Evolutionary conservation across 1,140 invertebrate species (phyloP).

Genomic region (Musca vetustissima): DNA sequence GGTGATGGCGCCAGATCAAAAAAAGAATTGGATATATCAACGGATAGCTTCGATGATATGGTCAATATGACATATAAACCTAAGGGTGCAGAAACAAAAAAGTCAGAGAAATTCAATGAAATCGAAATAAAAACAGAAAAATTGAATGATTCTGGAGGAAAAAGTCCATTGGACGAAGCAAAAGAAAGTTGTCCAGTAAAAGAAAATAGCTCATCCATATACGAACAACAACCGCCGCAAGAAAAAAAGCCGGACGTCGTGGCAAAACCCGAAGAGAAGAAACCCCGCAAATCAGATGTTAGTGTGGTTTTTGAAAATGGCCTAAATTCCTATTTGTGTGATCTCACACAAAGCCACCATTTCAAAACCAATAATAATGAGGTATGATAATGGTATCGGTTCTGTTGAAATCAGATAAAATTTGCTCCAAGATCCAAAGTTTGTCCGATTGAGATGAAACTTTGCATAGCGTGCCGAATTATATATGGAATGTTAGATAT

Average conservation of each 20-base stretch:
- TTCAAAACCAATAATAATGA: slow-evolving; percentile 35
- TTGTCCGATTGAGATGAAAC: too few relatives aligned
- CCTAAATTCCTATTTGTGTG: slow-evolving; percentile 39
- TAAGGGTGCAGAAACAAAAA: neutral
- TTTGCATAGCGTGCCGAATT: too few relatives aligned
- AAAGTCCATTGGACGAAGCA: neutral
- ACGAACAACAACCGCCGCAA: too few relatives aligned
- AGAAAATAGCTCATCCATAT: too few relatives aligned
- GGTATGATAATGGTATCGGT: slow-evolving; percentile 30
- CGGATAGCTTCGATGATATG: slow-evolving; percentile 35
- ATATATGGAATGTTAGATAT: too few relatives aligned
- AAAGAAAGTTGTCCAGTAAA: neutral
- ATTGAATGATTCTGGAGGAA: too few relatives aligned
- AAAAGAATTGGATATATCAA: slow-evolving; percentile 13
- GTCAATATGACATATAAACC: slow-evolving; percentile 24
- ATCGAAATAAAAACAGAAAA: neutral
- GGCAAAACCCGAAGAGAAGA: neutral
- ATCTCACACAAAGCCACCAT: slow-evolving; percentile 43
- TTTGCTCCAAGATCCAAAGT: too few relatives aligned
- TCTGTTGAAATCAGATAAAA: too few relatives aligned
- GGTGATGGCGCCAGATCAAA: neutral
- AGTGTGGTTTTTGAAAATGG: slow-evolving; percentile 43
- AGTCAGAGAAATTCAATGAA: neutral
- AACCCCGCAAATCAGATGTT: neutral
- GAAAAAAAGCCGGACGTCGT: neutral